Evolutionary conservation across 2,113 vertebrate species (phyloP).

Genomic region (Orcinus orca): DNA sequence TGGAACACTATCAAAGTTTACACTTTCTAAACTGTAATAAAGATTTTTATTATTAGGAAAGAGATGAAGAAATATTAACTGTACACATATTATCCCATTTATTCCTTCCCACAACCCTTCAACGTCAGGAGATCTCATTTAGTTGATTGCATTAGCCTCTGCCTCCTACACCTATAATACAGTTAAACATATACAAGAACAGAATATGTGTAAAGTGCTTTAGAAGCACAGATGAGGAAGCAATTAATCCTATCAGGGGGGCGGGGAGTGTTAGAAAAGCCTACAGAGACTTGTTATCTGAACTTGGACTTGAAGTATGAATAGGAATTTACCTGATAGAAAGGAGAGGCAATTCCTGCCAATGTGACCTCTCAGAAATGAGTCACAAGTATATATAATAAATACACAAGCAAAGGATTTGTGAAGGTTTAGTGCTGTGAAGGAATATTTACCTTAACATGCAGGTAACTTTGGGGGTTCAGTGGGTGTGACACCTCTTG

Average conservation of each 20-base stretch:
- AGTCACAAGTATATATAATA: slow-evolving; percentile 40
- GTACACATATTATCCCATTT: neutral
- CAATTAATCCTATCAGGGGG: slow-evolving; percentile 39
- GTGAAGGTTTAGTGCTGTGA: neutral
- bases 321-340: slow-evolving; percentile 45
- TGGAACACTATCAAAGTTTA: neutral
- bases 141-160: neutral
- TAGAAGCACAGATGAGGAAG: slow-evolving; percentile 31
- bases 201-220: slow-evolving; percentile 42
- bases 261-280: slow-evolving; percentile 20
- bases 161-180: neutral
- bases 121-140: neutral
- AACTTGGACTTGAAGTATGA: slow-evolving; percentile 14
- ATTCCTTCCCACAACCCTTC: neutral
- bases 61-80: slow-evolving; percentile 23
- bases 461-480: neutral
- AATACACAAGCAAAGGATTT: slow-evolving; percentile 32
- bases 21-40: slow-evolving; percentile 1
- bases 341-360: slow-evolving; percentile 39
- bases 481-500: neutral
- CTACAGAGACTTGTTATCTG: slow-evolving; percentile 21
- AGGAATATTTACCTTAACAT: neutral
- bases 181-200: neutral
- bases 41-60: slow-evolving; percentile 24
- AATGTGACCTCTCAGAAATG: slow-evolving; percentile 54